Base-by-base conservation (phyloP, 2,797 vertebrate genomes). In the Brachyalestes nurse region DNA sequence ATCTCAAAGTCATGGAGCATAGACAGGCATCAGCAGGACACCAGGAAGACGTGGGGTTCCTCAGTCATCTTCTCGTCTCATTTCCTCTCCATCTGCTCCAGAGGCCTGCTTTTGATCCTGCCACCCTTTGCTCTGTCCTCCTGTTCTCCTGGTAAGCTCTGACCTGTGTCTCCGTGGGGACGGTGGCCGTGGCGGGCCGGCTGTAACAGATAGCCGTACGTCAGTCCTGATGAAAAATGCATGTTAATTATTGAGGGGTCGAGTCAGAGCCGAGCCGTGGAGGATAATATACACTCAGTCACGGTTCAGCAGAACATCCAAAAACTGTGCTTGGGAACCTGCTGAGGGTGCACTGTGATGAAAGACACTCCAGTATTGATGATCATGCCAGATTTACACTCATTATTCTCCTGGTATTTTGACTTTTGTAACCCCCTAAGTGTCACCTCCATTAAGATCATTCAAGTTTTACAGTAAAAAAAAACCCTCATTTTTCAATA, bases 141-240 rank as follows among this genome's bases (percentile, higher is more conserved):
- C 38, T 55, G 6, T 25, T 17, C 66, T 34, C 69, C 77, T 74
- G 86, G 79, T 70, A 1, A 74, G 81, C 21, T 79, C 84, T 34
- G 66, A 69, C 69, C 69, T 23, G 57, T 61, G 65, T 80, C 80
- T 85, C 42, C 82, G 49, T 47, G 74, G 25, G 74, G 25, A 7
- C 57, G 74, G 23, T 14, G 40, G 82, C 47, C 62, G 75, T 34
- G 19, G 82, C 60, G 62, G 65, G 55, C 4, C 86, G 73, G 77
- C 87, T 89, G 93, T 92, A 93, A 93, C 73, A 23, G 92, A 94
- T 93, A 92, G 34, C 79, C 83, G 82, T 61, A 76, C 85, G 78
- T 72, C 61, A 86, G 86, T 86, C 71, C 80, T 88, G 82, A 91
- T 94, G 88, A 93, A 94, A 93, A 89, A 94, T 94, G 89, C 91